These are phyloP conservation scores for Poecilia latipinna DNA, from an alignment of 2,113 vertebrate genomes.

Conservation along the genomic window DNA sequence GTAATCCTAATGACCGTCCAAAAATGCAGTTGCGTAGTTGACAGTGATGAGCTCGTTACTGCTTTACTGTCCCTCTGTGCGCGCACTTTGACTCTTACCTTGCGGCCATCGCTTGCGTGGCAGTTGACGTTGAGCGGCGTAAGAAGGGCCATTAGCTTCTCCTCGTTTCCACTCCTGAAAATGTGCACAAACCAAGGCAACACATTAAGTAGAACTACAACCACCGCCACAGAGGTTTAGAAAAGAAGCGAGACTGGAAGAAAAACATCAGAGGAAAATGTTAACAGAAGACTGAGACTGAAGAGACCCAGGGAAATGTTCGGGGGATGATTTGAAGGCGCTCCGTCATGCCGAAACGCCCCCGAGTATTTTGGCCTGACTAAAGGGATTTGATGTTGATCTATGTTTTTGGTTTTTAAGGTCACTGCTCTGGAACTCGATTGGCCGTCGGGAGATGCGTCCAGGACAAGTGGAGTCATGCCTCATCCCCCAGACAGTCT, in stretches of 20 bases:
- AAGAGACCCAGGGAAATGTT: constrained; percentile 14
- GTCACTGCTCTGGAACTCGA: constrained; percentile 35
- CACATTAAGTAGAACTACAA: constrained; percentile 37
- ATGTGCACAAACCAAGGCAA: constrained; percentile 33
- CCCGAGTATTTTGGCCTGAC: neutral
- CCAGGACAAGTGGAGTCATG: constrained; percentile 41
- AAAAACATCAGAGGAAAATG: constrained; percentile 36
- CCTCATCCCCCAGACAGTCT: constrained; percentile 27
- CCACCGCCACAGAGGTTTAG: constrained; percentile 47
- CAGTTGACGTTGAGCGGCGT: constrained; percentile 99
- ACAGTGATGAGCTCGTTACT: constrained; percentile 25
- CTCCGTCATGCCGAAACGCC: neutral
- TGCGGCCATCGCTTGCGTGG: constrained; percentile 96
- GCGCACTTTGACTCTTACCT: constrained; percentile 81
- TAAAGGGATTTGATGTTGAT: constrained; percentile 24
- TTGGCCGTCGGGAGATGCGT: constrained; percentile 38
- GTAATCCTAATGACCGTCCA: constrained; percentile 10
- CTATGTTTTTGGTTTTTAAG: constrained; percentile 38
- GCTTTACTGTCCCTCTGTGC: neutral
- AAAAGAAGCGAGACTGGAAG: constrained; percentile 3
- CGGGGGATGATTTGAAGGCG: neutral
- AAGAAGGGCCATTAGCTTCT: constrained; percentile 99
- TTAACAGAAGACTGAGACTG: constrained; percentile 48
- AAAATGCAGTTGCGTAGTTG: constrained; percentile 1
- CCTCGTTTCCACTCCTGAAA: constrained; percentile 97